phyloP scores from a whole-genome alignment of 2,797 vertebrate species.

The Acanthopagrus latus region DNA sequence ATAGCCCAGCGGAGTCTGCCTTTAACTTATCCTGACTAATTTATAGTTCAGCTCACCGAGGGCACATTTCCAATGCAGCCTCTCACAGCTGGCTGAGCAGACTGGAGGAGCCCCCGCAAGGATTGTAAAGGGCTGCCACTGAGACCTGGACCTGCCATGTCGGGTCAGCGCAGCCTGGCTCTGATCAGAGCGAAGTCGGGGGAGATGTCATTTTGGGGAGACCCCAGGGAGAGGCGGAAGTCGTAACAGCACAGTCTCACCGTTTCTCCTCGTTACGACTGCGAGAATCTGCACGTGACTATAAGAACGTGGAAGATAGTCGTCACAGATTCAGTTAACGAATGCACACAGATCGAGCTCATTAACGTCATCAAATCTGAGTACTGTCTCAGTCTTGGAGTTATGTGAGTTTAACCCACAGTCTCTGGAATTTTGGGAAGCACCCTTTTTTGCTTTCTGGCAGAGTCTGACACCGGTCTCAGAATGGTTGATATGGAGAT shows the following conservation, averaged over 20 bases:
- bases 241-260: conserved; percentile 11
- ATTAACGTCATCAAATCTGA: background rate
- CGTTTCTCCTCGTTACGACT: background rate
- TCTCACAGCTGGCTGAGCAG: conserved; percentile 54
- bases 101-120: conserved; percentile 35
- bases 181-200: conserved; percentile 52
- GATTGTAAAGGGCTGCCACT: conserved; percentile 39
- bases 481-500: background rate
- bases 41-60: conserved; percentile 66
- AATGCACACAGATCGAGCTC: background rate
- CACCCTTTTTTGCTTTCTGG: too few relatives aligned
- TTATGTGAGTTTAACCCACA: background rate
- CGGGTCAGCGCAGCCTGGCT: conserved; percentile 47
- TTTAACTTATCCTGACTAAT: conserved; percentile 75
- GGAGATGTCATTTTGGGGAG: conserved; percentile 39
- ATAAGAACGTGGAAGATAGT: background rate
- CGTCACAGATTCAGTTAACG: background rate
- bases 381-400: background rate
- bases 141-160: conserved; percentile 58
- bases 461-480: too few relatives aligned
- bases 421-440: background rate
- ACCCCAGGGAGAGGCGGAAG: background rate
- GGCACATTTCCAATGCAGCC: conserved; percentile 55
- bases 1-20: conserved; percentile 54
- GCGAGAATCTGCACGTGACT: background rate